Conservation (phyloP, 2,113 vertebrate genomes). For the Ammodytes dubius region DNA sequence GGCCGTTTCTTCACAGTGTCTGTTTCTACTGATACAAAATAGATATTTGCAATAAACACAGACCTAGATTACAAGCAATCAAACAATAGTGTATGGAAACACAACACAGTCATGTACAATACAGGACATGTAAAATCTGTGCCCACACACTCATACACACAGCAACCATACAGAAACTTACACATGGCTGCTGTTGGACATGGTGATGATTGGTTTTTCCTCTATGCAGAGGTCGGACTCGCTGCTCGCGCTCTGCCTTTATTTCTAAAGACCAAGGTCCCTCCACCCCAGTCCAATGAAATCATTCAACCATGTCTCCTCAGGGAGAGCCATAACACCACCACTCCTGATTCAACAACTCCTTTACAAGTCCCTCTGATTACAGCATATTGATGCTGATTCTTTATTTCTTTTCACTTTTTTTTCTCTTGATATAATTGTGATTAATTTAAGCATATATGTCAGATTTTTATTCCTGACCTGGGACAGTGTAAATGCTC, state of each 20-base stretch:
- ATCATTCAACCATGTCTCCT: constrained; percentile 70
- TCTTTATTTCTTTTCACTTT: background rate
- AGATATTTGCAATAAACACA: constrained; percentile 71
- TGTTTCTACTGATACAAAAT: constrained; percentile 93
- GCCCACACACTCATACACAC: constrained; percentile 11
- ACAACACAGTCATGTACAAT: constrained; percentile 15
- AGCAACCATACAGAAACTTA: constrained; percentile 33
- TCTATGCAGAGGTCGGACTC: constrained; percentile 60
- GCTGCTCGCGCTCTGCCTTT: constrained; percentile 75
- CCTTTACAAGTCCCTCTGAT: constrained; percentile 21
- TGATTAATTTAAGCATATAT: constrained; percentile 44
- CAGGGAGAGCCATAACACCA: constrained; percentile 66
- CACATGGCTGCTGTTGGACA: constrained; percentile 54
- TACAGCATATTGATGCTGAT: constrained; percentile 37
- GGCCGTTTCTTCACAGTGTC: constrained; percentile 97
- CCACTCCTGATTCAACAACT: constrained; percentile 26
- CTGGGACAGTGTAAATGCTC: constrained; percentile 52
- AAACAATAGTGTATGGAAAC: constrained; percentile 41
- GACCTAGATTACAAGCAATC: constrained; percentile 61
- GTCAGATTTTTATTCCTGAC: constrained; percentile 53
- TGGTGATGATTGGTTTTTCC: constrained; percentile 47
- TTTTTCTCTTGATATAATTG: constrained; percentile 40
- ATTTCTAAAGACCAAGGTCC: constrained; percentile 60
- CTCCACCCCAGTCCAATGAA: constrained; percentile 57
- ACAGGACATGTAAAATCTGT: constrained; percentile 31